Evolutionary conservation across 2,888 invertebrate species (phyloP).

Genomic region (Drosophila anomelani): DNA sequence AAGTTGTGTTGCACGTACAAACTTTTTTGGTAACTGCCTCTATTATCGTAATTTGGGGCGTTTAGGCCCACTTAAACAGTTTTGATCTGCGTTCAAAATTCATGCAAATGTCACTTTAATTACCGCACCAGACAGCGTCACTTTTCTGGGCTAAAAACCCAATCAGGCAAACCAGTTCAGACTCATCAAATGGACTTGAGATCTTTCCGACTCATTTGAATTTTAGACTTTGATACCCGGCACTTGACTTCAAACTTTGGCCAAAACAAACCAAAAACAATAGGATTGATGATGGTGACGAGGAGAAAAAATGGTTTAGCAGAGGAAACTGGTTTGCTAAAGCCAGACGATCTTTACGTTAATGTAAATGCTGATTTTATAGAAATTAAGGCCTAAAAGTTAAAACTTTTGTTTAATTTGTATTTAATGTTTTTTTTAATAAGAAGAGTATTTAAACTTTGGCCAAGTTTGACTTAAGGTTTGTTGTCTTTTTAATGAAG

Average conservation of each 20-base stretch:
- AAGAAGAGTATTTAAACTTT: not conserved
- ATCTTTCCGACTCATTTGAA: constrained; percentile 17
- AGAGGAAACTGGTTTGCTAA: constrained; percentile 16
- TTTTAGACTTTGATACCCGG: constrained; percentile 36
- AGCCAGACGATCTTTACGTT: not conserved
- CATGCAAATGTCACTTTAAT: constrained; percentile 35
- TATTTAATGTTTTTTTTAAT: not conserved
- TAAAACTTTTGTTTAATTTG: not conserved
- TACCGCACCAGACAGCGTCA: constrained; percentile 13
- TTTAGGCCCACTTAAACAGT: constrained; percentile 1
- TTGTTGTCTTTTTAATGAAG: not conserved
- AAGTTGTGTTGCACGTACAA: constrained; percentile 48
- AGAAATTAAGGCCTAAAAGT: not conserved
- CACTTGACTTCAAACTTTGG: constrained; percentile 32
- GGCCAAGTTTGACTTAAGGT: not conserved
- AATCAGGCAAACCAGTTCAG: constrained; percentile 42
- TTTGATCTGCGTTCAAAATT: constrained; percentile 15
- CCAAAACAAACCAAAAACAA: constrained; percentile 12
- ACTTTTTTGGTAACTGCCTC: constrained; percentile 18
- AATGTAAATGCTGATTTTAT: not conserved
- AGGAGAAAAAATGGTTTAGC: not conserved
- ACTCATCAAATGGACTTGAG: constrained; percentile 35
- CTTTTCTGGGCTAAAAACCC: constrained; percentile 8
- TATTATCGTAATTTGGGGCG: constrained; percentile 31
- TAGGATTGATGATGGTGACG: not conserved